These are phyloP conservation scores for Dryomyza anilis DNA, from an alignment of 2,888 invertebrate species.

Conservation along the genomic window DNA sequence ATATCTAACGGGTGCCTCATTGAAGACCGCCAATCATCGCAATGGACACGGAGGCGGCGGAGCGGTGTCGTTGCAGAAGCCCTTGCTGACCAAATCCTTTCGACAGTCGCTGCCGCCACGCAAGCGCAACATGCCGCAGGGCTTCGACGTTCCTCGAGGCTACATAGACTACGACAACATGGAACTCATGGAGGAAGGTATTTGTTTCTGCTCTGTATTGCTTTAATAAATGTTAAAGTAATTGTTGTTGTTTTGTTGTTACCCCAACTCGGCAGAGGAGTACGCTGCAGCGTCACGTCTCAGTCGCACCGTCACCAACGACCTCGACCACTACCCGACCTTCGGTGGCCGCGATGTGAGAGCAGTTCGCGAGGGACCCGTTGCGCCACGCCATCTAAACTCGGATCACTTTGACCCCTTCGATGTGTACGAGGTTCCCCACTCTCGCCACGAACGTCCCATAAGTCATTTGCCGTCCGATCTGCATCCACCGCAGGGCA, in stretches of 20 bases:
- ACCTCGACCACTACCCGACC: conserved; percentile 40
- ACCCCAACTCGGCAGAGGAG: conserved; percentile 46
- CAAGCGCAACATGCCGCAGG: conserved; percentile 36
- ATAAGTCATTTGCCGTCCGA: conserved; percentile 44
- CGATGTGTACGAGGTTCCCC: conserved; percentile 54
- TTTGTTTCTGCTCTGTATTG: conserved; percentile 21
- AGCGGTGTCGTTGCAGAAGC: conserved; percentile 19
- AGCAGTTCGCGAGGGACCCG: conserved; percentile 29
- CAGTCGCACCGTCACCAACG: conserved; percentile 54
- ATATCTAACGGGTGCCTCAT: conserved; percentile 31
- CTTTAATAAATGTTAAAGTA: background rate
- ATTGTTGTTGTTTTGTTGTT: background rate
- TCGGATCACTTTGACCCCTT: conserved; percentile 52
- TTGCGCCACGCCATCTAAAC: conserved; percentile 35
- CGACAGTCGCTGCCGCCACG: conserved; percentile 4
- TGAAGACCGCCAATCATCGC: conserved; percentile 30
- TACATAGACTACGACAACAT: conserved; percentile 60
- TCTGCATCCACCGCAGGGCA: conserved; percentile 41
- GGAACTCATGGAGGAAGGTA: conserved; percentile 57
- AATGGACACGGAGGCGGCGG: conserved; percentile 59
- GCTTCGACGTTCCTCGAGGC: conserved; percentile 51
- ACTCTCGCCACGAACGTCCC: conserved; percentile 47
- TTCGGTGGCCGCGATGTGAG: conserved; percentile 25
- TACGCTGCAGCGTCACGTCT: conserved; percentile 41
- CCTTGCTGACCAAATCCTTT: conserved; percentile 35